phyloP scores from a whole-genome alignment of 1,140 invertebrate species.

The Rhynchophorus ferrugineus region DNA sequence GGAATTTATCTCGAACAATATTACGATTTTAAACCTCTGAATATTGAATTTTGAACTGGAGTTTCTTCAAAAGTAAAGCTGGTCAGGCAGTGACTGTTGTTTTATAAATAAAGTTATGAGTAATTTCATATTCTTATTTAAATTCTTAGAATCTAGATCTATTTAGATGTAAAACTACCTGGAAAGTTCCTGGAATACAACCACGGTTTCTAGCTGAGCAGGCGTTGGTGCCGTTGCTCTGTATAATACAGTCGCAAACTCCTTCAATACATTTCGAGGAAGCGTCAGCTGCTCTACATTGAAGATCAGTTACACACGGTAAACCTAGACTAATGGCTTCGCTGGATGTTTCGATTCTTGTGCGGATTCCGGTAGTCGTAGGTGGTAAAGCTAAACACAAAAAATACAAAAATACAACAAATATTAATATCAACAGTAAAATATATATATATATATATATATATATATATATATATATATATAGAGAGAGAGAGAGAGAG shows the following conservation, averaged over 20 bases:
- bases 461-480: no score
- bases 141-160: no score
- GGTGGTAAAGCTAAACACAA: constrained; percentile 24
- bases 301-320: constrained; percentile 61
- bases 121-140: no score
- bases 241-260: constrained; percentile 66
- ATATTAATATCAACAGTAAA: neutral
- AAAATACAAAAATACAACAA: neutral
- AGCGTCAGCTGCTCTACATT: constrained; percentile 72
- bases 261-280: constrained; percentile 69
- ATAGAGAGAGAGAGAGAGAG: no score
- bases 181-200: constrained; percentile 76
- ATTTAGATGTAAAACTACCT: no score
- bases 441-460: no score
- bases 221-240: constrained; percentile 43
- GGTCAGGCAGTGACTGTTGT: no score
- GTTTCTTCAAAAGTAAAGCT: no score
- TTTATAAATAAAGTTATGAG: no score
- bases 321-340: constrained; percentile 68
- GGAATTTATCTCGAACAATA: no score
- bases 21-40: no score
- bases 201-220: constrained; percentile 67
- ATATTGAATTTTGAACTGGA: no score
- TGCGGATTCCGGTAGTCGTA: constrained; percentile 29
- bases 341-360: constrained; percentile 44